phyloP scores from a whole-genome alignment of 1,140 invertebrate species.

The Drosophila trapezifrons region DNA sequence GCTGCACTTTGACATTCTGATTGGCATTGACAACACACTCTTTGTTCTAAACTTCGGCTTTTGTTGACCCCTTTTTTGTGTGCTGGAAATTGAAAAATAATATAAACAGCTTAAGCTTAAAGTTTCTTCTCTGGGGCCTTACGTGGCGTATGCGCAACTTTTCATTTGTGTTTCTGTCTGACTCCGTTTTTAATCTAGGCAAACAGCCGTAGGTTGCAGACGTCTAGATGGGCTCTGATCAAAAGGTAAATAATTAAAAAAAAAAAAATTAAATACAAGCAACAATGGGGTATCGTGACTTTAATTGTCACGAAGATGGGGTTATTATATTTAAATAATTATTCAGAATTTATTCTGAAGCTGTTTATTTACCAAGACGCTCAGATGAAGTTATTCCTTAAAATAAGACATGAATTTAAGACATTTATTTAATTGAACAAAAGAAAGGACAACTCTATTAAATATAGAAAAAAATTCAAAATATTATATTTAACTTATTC shows the following conservation, averaged over 20 bases:
- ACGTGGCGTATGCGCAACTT: constrained; percentile 59
- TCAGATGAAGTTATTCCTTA: too few species aligned
- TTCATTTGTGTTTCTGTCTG: constrained; percentile 49
- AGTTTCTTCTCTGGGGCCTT: constrained; percentile 19
- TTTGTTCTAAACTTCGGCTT: constrained; percentile 49
- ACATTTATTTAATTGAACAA: too few species aligned
- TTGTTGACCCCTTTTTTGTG: constrained; percentile 27
- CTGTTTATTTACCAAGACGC: too few species aligned
- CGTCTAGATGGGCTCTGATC: constrained; percentile 51
- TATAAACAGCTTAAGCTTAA: constrained; percentile 63
- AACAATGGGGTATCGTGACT: background rate
- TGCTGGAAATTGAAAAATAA: constrained; percentile 67
- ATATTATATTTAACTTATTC: too few species aligned
- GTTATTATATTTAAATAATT: background rate
- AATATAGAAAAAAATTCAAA: too few species aligned
- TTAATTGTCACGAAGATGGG: background rate
- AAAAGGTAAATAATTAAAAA: constrained; percentile 21
- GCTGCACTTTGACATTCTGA: constrained; percentile 78
- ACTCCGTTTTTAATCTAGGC: constrained; percentile 33
- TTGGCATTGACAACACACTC: constrained; percentile 76
- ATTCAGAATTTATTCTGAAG: too few species aligned
- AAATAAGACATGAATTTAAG: too few species aligned
- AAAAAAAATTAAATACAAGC: constrained; percentile 11
- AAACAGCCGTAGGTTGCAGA: constrained; percentile 56
- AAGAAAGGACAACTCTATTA: too few species aligned